phyloP scores from a whole-genome alignment of 2,113 vertebrate species.

The Nestor notabilis region DNA sequence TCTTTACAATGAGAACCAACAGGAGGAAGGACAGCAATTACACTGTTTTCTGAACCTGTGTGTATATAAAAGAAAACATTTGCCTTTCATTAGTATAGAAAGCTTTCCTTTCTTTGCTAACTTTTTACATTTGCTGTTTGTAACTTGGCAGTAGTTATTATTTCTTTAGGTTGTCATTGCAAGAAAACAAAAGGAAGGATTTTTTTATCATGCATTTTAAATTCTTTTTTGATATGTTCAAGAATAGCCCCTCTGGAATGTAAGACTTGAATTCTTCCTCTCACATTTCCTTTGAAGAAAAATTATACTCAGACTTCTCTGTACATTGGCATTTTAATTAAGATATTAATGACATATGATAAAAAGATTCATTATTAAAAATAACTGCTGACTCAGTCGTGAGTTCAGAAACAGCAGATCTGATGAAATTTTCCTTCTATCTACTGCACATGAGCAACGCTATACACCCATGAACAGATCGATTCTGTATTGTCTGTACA shows the following conservation, averaged over 20 bases:
- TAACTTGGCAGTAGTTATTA: background rate
- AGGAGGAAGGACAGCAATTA: background rate
- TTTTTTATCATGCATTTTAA: background rate
- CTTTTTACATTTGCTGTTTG: background rate
- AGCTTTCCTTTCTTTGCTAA: background rate
- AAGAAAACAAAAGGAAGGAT: background rate
- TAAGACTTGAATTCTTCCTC: background rate
- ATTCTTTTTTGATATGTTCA: background rate
- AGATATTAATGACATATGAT: background rate
- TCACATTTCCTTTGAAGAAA: background rate
- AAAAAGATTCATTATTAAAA: background rate
- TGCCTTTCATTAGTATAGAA: background rate
- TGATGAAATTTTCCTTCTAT: background rate
- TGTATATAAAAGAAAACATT: background rate
- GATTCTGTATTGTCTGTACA: background rate
- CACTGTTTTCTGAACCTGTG: background rate
- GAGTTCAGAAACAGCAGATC: background rate
- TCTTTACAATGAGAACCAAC: background rate
- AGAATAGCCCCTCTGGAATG: background rate
- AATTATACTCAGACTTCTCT: background rate
- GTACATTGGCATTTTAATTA: background rate
- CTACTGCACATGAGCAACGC: accelerated
- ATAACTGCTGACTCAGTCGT: background rate
- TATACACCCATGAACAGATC: background rate
- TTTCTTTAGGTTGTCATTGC: background rate